A percentile compares a stretch with the other conserved stretches of the same genome.
phyloP scores from a whole-genome alignment of 2,797 vertebrate species.

The Crax fasciolata region DNA sequence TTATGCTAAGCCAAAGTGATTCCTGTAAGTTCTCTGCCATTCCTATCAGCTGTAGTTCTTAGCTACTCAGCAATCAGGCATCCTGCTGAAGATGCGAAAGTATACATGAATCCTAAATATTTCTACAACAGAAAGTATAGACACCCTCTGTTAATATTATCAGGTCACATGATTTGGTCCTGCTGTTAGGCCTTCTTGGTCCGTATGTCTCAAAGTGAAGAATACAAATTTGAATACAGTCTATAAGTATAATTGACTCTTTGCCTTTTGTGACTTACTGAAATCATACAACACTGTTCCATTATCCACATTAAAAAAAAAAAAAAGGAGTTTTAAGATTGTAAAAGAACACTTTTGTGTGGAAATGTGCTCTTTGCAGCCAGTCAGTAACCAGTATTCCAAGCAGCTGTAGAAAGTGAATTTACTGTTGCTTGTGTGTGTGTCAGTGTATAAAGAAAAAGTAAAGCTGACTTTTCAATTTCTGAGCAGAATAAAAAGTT shows the following conservation, averaged over 20 bases:
- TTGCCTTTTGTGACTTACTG: not conserved
- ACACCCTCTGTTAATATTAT: not conserved
- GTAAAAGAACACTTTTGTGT: not conserved
- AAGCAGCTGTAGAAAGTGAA: slow-evolving; percentile 62
- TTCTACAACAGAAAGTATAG: not conserved
- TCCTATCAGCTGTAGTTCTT: not conserved
- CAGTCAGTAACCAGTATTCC: slow-evolving; percentile 35
- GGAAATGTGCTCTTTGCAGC: slow-evolving; percentile 14
- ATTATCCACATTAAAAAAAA: not conserved
- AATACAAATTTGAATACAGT: not conserved
- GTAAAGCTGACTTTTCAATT: not conserved
- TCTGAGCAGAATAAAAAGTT: slow-evolving; percentile 36
- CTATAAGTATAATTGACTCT: not conserved
- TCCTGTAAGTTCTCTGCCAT: not conserved
- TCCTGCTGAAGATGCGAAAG: not conserved
- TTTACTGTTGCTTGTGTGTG: slow-evolving; percentile 28
- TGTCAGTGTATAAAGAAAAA: slow-evolving; percentile 1
- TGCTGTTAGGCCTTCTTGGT: not conserved
- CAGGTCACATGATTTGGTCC: not conserved
- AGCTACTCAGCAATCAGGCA: not conserved
- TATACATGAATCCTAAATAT: not conserved
- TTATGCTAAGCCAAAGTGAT: not conserved
- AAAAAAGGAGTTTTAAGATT: not conserved
- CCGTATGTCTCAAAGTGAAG: not conserved
- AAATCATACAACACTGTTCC: slow-evolving; percentile 17